phyloP scores from a whole-genome alignment of 2,113 vertebrate species.

The Mola mola region DNA sequence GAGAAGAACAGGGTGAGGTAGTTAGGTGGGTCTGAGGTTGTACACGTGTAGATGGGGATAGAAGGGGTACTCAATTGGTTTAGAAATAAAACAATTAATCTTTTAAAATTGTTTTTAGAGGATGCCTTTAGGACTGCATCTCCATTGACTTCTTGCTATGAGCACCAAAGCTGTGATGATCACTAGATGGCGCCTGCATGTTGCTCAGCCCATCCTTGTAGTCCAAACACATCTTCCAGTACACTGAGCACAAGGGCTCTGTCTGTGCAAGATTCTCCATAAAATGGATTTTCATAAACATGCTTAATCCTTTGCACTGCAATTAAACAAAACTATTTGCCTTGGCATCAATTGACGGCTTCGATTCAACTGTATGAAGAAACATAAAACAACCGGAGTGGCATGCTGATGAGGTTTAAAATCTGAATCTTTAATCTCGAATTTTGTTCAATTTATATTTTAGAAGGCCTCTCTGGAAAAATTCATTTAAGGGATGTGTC shows the following conservation, averaged over 20 bases:
- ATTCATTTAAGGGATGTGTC: no score
- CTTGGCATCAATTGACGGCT: background rate
- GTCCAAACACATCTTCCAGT: background rate
- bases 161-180: background rate
- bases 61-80: background rate
- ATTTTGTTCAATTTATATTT: background rate
- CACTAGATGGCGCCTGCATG: conserved; percentile 77
- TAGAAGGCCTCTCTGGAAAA: no score
- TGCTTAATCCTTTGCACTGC: conserved; percentile 30
- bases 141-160: background rate
- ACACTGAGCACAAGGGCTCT: conserved; percentile 21
- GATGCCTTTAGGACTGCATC: no score
- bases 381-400: background rate
- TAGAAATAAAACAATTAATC: background rate
- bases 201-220: conserved; percentile 26
- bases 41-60: background rate
- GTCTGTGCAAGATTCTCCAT: conserved; percentile 21
- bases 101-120: no score
- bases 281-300: conserved; percentile 43
- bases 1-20: conserved; percentile 4
- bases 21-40: background rate
- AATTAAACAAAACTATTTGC: conserved; percentile 19
- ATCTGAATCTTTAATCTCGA: background rate
- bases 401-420: background rate
- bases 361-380: conserved; percentile 1